Base-by-base conservation (phyloP, 2,113 vertebrate species). In the Chunga burmeisteri region DNA sequence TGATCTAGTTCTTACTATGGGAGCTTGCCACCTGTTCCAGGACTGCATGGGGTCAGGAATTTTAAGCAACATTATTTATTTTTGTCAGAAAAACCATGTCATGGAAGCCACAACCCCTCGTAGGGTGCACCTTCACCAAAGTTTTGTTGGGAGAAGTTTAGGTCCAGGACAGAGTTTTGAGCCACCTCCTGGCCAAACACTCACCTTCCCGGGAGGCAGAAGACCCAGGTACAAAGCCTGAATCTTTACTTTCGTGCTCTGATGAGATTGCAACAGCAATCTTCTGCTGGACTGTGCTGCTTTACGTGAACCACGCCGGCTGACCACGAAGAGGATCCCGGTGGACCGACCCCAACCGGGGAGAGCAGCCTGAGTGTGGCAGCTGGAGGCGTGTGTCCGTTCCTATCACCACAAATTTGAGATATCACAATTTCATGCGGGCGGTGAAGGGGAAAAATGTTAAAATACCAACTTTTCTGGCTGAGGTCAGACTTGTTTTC, bases 331-430 rank as follows among this genome's bases (percentile, higher is more conserved):
- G 46, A 70, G 14, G 71, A 32, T 68, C 65, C 52, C 1, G 7
- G 36, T 13, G 66, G 74, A 17, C 79, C 3, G 4, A 40, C 16
- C 53, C 40, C 3, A 9, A 21, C 26, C 0, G 1, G 40, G 58
- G 29, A 61, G 34, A 65, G 63, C 53, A 86, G 77, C 73, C 27
- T 0, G 1, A 65, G 34, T 1, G 0, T 0, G 10, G 44, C 0
- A 18, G 62, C 27, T 70, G 62, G 62, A 7, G 25, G 27, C 2
- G 2, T 3, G 2, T 13, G 17, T 23, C 70, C 6, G 1, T 16
- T 95, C 70, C 79, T 78, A 50, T 11, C 79, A 63, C 19, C 71
- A 8, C 74, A 50, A 13, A 38, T 9, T 18, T 5, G 27, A 82
- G 22, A 2, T 10, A 59, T 3, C 56, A 16, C 6, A 2, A 55